Base-by-base conservation (phyloP, 2,888 invertebrate genomes). In the Drosophila stalkeri region DNA sequence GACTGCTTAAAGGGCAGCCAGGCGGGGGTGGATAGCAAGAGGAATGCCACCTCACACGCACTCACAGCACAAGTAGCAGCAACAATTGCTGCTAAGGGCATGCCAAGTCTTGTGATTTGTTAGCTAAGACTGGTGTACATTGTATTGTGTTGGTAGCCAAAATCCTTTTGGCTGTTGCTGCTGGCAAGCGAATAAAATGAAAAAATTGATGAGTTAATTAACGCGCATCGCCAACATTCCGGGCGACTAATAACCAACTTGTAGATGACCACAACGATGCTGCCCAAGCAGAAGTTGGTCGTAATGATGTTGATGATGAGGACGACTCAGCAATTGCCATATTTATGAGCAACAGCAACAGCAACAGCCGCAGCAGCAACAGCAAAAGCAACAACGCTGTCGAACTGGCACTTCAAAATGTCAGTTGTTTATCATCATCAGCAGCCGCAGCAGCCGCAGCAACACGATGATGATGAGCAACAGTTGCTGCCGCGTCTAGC, bases 121-220 rank as follows among this genome's bases (percentile, higher is more conserved):
- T 68, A 55, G 60, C 41, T 39, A 39, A 39, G 62, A 41, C 43
- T 37, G n/a, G 23, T 23, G 8, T 18, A 20, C 54, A 54, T 65
- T 61, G 67, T 52, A 41, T 65, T 65, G 74, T 27, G 74, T 31
- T 61, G 75, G 57, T 69, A 65, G 74, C 60, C 65, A 54, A 77
- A 75, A 72, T 67, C 61, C 68, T 64, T 76, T 66, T 72, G 55
- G 59, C 52, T 51, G 39, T 31, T 47, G 47, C 51, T 59, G 64
- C 55, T 39, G 47, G 57, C 59, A 55, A 59, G 54, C 39, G 41
- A 56, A 44, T n/a, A 49, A 51, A 18, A 54, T 31, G 44, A 79
- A 89, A 86, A 89, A 86, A 86, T 89, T 87, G 86, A 87, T 87
- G 87, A 87, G 86, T 87, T 87, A 87, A 87, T 87, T 87, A 87